Evolutionary conservation across 2,797 vertebrate genomes (phyloP).

Genomic region (Sebastes oblongus): DNA sequence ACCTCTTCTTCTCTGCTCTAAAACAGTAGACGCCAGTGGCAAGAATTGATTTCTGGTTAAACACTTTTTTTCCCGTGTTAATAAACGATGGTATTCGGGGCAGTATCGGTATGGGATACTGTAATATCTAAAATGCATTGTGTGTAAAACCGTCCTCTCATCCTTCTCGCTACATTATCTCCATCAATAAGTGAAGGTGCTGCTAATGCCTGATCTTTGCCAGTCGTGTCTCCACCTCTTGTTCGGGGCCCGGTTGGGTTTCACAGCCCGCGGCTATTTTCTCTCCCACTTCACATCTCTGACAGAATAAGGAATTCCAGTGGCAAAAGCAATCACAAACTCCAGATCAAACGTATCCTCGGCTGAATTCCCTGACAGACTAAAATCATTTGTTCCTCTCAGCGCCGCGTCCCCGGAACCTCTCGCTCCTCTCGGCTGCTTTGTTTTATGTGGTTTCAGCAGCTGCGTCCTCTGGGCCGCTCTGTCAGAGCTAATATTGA

Average conservation of each 20-base stretch:
- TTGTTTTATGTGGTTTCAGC: conserved; percentile 82
- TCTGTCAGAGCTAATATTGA: conserved; percentile 81
- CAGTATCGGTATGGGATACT: no score
- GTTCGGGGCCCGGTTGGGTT: conserved; percentile 52
- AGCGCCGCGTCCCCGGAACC: conserved; percentile 59
- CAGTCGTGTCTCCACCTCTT: conserved; percentile 45
- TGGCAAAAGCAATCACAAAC: conserved; percentile 77
- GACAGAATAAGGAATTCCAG: conserved; percentile 79
- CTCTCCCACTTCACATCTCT: conserved; percentile 71
- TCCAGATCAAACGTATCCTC: conserved; percentile 82
- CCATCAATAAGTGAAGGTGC: no score
- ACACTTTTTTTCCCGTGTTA: no score
- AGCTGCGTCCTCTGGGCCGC: conserved; percentile 71
- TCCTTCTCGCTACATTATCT: no score
- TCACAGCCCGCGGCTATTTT: conserved; percentile 75
- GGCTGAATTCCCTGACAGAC: conserved; percentile 82
- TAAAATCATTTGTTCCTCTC: conserved; percentile 81
- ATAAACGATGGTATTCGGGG: fast-evolving
- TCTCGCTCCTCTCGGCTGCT: conserved; percentile 50
- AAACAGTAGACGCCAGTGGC: no score
- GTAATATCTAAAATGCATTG: no score
- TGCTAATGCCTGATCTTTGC: no score
- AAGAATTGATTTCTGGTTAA: no score
- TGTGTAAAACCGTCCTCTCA: no score
- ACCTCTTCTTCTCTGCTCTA: no score